phyloP scores from a whole-genome alignment of 2,888 invertebrate species.

The Macropis europaea region DNA sequence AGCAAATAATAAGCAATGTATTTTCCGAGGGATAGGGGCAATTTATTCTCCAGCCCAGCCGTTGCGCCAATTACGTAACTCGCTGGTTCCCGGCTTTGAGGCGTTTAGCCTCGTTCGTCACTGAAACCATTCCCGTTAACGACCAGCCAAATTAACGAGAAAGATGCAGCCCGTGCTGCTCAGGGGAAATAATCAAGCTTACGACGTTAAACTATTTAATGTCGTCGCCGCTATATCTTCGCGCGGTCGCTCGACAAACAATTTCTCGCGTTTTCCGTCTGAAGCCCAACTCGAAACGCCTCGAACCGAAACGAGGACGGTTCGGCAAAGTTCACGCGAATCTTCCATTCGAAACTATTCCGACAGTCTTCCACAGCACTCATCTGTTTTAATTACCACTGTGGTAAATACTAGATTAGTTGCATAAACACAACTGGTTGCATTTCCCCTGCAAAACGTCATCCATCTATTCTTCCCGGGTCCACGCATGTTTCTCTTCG shows the following conservation, averaged over 20 bases:
- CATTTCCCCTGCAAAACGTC: too few relatives aligned
- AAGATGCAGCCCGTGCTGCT: background rate
- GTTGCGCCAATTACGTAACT: background rate
- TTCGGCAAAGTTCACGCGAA: too few relatives aligned
- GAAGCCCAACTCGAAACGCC: background rate
- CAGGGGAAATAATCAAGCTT: slow-evolving; percentile 28
- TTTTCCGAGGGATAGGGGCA: background rate
- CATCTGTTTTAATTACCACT: too few relatives aligned
- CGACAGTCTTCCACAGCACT: too few relatives aligned
- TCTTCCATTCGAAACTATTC: too few relatives aligned
- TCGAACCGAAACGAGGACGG: background rate
- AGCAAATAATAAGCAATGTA: background rate
- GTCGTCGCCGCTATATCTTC: background rate
- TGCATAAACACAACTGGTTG: too few relatives aligned
- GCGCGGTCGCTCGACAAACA: slow-evolving; percentile 6
- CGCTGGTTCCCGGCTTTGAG: background rate
- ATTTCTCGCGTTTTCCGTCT: background rate
- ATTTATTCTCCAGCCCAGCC: background rate
- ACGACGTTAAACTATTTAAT: slow-evolving; percentile 31
- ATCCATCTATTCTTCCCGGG: too few relatives aligned
- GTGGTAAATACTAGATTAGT: too few relatives aligned
- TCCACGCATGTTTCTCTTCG: too few relatives aligned
- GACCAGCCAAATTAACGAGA: slow-evolving; percentile 19
- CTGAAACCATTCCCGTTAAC: background rate
- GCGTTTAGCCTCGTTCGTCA: background rate